A percentile compares a stretch with the other conserved stretches of the same genome.
phyloP scores from a whole-genome alignment of 2,113 vertebrate species.

The Ammodytes dubius region DNA sequence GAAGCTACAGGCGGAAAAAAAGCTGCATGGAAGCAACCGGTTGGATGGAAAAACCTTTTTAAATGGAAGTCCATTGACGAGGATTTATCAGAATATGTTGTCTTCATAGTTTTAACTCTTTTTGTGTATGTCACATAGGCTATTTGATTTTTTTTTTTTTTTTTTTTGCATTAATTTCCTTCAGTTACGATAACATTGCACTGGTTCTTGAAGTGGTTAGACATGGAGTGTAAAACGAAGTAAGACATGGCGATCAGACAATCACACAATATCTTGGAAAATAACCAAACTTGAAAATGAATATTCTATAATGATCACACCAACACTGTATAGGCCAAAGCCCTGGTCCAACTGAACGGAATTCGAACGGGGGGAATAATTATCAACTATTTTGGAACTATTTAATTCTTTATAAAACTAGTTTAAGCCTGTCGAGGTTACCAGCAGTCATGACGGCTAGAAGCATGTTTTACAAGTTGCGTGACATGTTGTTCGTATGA shows the following conservation, averaged over 20 bases:
- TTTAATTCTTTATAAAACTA: background rate
- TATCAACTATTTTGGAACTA: background rate
- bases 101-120: background rate
- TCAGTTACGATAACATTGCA: background rate
- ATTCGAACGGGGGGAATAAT: no score
- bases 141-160: background rate
- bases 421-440: no score
- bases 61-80: background rate
- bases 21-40: background rate
- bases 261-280: background rate
- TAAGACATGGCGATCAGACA: background rate
- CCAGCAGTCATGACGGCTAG: no score
- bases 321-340: background rate
- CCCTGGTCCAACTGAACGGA: no score
- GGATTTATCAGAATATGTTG: background rate
- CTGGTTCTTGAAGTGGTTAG: background rate
- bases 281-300: background rate
- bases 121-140: background rate
- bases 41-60: background rate
- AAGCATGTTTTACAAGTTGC: no score
- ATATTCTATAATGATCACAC: background rate
- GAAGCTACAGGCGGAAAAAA: background rate
- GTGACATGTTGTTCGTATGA: no score
- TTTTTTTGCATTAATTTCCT: background rate
- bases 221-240: background rate